phyloP scores from a whole-genome alignment of 2,888 invertebrate species.

The Ormyrus thymus region DNA sequence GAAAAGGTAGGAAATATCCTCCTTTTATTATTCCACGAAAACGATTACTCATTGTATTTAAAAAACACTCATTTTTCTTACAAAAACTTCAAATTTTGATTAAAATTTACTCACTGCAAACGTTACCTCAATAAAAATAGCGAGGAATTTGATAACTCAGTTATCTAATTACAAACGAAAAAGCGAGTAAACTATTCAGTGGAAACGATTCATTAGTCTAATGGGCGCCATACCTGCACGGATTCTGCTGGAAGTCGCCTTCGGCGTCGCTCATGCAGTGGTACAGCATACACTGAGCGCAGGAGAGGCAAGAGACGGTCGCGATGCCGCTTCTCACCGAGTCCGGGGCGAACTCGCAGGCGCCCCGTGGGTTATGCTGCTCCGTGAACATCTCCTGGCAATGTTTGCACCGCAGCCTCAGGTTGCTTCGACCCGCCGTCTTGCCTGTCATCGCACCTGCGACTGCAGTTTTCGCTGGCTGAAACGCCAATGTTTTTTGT shows the following conservation, averaged over 20 bases:
- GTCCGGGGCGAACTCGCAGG: slow-evolving; percentile 92
- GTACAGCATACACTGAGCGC: slow-evolving; percentile 93
- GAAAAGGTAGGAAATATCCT: no score
- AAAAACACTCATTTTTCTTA: no score
- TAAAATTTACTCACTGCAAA: no score
- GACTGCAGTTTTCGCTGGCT: slow-evolving; percentile 46
- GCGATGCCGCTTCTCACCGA: slow-evolving; percentile 87
- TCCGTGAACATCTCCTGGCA: slow-evolving; percentile 89
- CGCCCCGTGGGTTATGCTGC: slow-evolving; percentile 90
- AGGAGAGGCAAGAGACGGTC: slow-evolving; percentile 88
- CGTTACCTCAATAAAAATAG: no score
- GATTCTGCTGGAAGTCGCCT: slow-evolving; percentile 89
- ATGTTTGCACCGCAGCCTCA: slow-evolving; percentile 79
- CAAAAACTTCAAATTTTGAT: no score
- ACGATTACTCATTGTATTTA: no score
- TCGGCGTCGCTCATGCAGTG: slow-evolving; percentile 95
- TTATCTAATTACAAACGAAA: no score
- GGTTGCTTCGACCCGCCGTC: slow-evolving; percentile 64
- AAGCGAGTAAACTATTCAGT: no score
- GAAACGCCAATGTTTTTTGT: not conserved
- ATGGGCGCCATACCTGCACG: slow-evolving; percentile 79
- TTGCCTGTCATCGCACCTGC: slow-evolving; percentile 27
- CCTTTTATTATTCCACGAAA: no score
- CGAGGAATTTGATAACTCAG: no score
- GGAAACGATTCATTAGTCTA: no score